Evolutionary conservation across 64 coral and sea anemone genomes (phyloP).

Genomic region (Stichodactyla mertensii): DNA sequence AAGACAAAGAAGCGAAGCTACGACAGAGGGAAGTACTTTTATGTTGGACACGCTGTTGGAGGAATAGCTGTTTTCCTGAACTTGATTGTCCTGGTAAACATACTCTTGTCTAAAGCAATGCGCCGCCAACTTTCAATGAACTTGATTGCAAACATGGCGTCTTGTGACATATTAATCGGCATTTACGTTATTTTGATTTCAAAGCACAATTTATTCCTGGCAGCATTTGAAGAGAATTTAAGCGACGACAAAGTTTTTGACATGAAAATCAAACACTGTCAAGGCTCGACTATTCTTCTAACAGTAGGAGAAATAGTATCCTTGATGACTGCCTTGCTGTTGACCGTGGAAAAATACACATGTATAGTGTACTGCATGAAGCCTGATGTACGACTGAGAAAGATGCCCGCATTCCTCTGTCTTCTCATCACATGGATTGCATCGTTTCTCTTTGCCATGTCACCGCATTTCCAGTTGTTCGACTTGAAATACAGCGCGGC

Average conservation of each 20-base stretch:
- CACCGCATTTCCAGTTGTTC: background rate
- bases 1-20: background rate
- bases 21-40: constrained; percentile 1
- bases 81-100: constrained; percentile 12
- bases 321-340: constrained; percentile 13
- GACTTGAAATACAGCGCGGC: constrained; percentile 16
- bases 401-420: background rate
- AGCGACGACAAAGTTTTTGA: no score
- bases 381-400: constrained; percentile 25
- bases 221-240: background rate
- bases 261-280: background rate
- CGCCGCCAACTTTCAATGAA: constrained; percentile 25
- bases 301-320: constrained; percentile 34
- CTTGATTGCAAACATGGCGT: constrained; percentile 41
- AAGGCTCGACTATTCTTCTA: constrained; percentile 16
- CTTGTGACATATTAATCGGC: constrained; percentile 35
- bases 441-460: constrained; percentile 10
- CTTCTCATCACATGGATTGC: constrained; percentile 1
- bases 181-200: constrained; percentile 36
- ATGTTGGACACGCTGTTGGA: background rate
- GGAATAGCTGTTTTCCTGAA: constrained; percentile 9
- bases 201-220: constrained; percentile 15
- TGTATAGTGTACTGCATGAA: constrained; percentile 50
- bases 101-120: constrained; percentile 25
- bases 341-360: constrained; percentile 38